Evolutionary conservation across 2,113 vertebrate species (phyloP).

Genomic region (Megalops atlanticus): DNA sequence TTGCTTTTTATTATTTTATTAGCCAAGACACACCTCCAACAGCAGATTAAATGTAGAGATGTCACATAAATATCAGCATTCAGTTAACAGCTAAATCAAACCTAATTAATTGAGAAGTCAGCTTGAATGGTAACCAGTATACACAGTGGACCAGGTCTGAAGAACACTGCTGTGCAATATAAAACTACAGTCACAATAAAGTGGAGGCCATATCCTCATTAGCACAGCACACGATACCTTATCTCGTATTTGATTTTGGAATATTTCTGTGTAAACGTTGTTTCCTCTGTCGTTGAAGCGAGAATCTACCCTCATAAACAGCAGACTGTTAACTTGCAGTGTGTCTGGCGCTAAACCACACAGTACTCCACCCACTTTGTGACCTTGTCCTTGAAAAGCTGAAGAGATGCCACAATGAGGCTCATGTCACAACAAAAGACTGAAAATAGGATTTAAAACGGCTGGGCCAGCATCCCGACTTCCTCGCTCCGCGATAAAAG

Average conservation of each 20-base stretch:
- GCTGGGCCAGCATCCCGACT: conserved; percentile 67
- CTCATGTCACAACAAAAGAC: conserved; percentile 27
- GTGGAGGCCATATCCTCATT: background rate
- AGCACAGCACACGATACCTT: background rate
- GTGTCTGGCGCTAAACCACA: background rate
- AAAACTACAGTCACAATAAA: background rate
- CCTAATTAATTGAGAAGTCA: no score
- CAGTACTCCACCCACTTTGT: conserved; percentile 38
- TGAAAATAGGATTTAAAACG: conserved; percentile 73
- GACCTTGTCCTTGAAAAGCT: conserved; percentile 65
- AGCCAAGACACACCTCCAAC: background rate
- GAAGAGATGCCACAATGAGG: conserved; percentile 55
- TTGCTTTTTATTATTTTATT: no score
- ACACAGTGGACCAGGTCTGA: background rate
- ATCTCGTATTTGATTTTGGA: background rate
- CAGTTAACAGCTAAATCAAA: background rate
- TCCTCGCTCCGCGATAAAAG: conserved; percentile 66
- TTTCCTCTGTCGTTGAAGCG: conserved; percentile 40
- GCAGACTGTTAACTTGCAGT: background rate
- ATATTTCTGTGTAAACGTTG: background rate
- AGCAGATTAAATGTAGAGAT: background rate
- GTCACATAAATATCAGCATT: background rate
- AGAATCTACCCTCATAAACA: conserved; percentile 11
- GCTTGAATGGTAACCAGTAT: no score
- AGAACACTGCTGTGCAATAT: no score